These are phyloP conservation scores for Caradrina kadenii DNA, from an alignment of 2,888 invertebrate genomes.

Conservation along the genomic window DNA sequence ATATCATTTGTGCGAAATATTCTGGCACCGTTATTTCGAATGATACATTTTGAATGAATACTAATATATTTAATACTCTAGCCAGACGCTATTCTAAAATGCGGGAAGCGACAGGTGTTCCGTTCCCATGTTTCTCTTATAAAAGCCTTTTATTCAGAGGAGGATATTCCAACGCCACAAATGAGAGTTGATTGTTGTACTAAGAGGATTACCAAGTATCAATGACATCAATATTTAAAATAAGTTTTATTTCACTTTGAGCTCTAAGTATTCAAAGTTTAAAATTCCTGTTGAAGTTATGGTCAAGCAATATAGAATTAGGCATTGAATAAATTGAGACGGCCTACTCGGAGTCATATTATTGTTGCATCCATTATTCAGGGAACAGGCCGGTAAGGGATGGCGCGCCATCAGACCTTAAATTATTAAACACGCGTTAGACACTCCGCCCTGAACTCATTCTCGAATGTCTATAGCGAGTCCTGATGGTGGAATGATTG, in stretches of 20 bases:
- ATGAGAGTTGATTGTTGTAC: slow-evolving; percentile 75
- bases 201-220: slow-evolving; percentile 76
- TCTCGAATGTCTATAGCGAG: slow-evolving; percentile 76
- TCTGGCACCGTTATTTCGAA: slow-evolving; percentile 53
- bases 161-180: slow-evolving; percentile 74
- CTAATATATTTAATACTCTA: slow-evolving; percentile 71
- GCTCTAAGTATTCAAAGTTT: slow-evolving; percentile 46
- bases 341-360: slow-evolving; percentile 80
- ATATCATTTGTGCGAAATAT: slow-evolving; percentile 54
- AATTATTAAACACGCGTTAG: slow-evolving; percentile 89
- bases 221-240: slow-evolving; percentile 67
- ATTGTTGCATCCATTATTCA: slow-evolving; percentile 89
- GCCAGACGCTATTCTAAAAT: slow-evolving; percentile 74
- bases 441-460: slow-evolving; percentile 83
- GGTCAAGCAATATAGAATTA: slow-evolving; percentile 58
- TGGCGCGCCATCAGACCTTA: slow-evolving; percentile 79
- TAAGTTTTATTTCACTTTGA: slow-evolving; percentile 45
- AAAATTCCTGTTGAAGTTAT: slow-evolving; percentile 47
- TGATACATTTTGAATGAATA: slow-evolving; percentile 64
- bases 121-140: slow-evolving; percentile 79
- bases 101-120: slow-evolving; percentile 78
- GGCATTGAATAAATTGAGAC: slow-evolving; percentile 79
- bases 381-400: slow-evolving; percentile 80
- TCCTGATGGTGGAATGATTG: slow-evolving; percentile 81
- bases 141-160: slow-evolving; percentile 75